Evolutionary conservation across 2,797 vertebrate genomes (phyloP).

Genomic region (Hyperoplus lanceolatus): DNA sequence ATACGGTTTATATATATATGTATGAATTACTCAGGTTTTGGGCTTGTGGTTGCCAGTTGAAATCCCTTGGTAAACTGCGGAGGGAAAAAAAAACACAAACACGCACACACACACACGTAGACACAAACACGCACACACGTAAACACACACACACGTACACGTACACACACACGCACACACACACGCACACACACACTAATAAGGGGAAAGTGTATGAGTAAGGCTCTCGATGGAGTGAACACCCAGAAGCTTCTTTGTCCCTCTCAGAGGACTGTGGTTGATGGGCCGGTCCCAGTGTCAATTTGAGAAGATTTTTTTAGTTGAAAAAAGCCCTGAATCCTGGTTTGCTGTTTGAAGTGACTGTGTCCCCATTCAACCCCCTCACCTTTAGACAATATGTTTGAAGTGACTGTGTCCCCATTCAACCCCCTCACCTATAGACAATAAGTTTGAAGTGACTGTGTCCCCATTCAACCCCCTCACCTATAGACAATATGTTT

Average conservation of each 20-base stretch:
- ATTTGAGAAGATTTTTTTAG: background rate
- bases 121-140: too few species aligned
- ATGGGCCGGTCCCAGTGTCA: conserved; percentile 10
- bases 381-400: background rate
- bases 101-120: too few species aligned
- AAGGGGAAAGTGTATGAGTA: conserved; percentile 53
- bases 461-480: background rate
- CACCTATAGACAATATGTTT: background rate
- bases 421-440: background rate
- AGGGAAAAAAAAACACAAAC: background rate
- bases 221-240: background rate
- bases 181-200: too few species aligned
- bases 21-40: conserved; percentile 31
- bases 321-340: conserved; percentile 8
- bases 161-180: too few species aligned
- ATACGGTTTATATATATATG: background rate
- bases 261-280: conserved; percentile 11
- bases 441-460: background rate
- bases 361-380: background rate
- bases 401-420: background rate
- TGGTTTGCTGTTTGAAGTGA: background rate
- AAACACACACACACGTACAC: too few species aligned
- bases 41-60: conserved; percentile 51
- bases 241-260: background rate
- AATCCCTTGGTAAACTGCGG: conserved; percentile 32